phyloP scores from a whole-genome alignment of 2,888 invertebrate genomes.

The Drosophila peninsularis region DNA sequence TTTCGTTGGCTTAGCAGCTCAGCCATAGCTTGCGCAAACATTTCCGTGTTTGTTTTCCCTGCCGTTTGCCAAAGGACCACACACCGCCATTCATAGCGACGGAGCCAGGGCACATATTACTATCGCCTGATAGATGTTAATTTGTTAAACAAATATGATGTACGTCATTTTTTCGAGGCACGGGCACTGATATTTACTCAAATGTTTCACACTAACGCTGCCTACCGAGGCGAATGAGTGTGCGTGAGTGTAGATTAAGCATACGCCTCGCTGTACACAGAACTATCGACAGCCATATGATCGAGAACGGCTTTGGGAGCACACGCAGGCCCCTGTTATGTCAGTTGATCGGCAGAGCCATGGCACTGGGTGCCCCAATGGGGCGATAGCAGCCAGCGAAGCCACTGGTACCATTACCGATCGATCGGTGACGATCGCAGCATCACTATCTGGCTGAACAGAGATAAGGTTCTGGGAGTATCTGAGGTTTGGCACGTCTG shows the following conservation, averaged over 20 bases:
- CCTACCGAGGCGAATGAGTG: constrained; percentile 36
- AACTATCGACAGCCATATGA: constrained; percentile 8
- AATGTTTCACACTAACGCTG: constrained; percentile 52
- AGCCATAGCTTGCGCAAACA: constrained; percentile 36
- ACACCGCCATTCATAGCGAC: constrained; percentile 20
- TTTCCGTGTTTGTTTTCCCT: constrained; percentile 62
- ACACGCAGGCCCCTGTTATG: constrained; percentile 11
- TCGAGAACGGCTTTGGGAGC: constrained; percentile 12
- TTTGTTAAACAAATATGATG: constrained; percentile 56
- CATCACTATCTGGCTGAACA: not conserved
- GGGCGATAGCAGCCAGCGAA: constrained; percentile 17
- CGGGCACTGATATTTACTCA: constrained; percentile 59
- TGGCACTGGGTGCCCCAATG: constrained; percentile 5
- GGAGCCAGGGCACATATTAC: not conserved
- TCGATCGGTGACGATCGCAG: constrained; percentile 14
- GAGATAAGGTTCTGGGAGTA: constrained; percentile 16
- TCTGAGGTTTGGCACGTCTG: constrained; percentile 28
- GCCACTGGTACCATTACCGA: constrained; percentile 9
- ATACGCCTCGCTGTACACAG: constrained; percentile 34
- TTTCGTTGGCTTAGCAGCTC: constrained; percentile 36
- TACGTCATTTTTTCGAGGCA: constrained; percentile 53
- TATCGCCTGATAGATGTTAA: constrained; percentile 57
- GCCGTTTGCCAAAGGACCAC: constrained; percentile 48
- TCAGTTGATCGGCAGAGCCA: constrained; percentile 15
- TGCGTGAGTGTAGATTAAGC: constrained; percentile 21